These are phyloP conservation scores for Clitarchus hookeri DNA, from an alignment of 2,888 invertebrate species.

Conservation along the genomic window DNA sequence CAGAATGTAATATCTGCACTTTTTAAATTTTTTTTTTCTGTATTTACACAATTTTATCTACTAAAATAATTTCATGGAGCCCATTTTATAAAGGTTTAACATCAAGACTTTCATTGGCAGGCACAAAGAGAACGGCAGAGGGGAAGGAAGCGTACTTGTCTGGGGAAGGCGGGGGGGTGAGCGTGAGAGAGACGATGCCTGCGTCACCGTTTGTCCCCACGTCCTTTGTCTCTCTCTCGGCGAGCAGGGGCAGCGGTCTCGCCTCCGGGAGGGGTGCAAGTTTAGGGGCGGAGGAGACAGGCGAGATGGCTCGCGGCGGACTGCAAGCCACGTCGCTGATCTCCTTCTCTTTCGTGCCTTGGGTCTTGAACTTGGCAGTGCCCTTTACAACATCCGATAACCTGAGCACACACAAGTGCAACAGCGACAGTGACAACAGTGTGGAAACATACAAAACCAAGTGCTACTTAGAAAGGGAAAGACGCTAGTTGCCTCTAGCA, in stretches of 20 bases:
- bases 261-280: constrained; percentile 26
- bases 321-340: constrained; percentile 20
- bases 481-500: neutral
- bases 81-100: too few species aligned
- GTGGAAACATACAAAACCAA: neutral
- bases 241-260: constrained; percentile 18
- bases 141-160: constrained; percentile 59
- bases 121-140: neutral
- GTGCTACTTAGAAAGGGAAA: neutral
- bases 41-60: too few species aligned
- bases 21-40: too few species aligned
- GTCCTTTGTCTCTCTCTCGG: constrained; percentile 37
- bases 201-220: constrained; percentile 33
- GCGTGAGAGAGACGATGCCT: constrained; percentile 54
- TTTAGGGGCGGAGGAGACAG: constrained; percentile 36
- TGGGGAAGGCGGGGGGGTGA: constrained; percentile 65
- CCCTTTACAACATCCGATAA: constrained; percentile 76
- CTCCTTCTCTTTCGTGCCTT: constrained; percentile 52
- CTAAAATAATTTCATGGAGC: too few species aligned
- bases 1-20: too few species aligned
- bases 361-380: constrained; percentile 62
- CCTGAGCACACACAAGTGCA: constrained; percentile 38
- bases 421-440: neutral
- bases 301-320: constrained; percentile 37
- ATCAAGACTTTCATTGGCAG: neutral